Evolutionary conservation across 2,797 vertebrate genomes (phyloP).

Genomic region (Poeciliopsis paucimaculata): DNA sequence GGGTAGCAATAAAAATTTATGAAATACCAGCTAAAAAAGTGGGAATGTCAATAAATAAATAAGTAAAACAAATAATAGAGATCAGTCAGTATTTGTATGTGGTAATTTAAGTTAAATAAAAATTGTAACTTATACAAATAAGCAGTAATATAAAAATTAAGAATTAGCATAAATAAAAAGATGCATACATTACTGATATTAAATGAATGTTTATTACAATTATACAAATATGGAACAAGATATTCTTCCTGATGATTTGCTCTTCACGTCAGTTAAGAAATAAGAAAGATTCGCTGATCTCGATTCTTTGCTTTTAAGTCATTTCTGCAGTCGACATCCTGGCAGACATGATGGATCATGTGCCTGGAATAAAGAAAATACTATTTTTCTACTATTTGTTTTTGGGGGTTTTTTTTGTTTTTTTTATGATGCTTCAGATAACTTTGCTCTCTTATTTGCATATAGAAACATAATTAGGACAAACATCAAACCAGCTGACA

Average conservation of each 20-base stretch:
- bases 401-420: not conserved
- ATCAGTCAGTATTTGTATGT: not conserved
- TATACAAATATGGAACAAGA: not conserved
- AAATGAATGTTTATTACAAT: not conserved
- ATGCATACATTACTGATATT: not conserved
- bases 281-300: not conserved
- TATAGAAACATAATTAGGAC: not conserved
- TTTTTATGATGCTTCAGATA: not conserved
- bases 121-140: not conserved
- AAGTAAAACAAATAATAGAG: not conserved
- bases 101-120: not conserved
- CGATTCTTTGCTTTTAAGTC: not conserved
- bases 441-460: not conserved
- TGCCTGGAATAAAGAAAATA: not conserved
- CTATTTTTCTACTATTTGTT: not conserved
- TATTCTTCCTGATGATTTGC: not conserved
- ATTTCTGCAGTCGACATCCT: not conserved
- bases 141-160: not conserved
- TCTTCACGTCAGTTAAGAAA: not conserved
- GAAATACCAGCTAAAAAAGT: not conserved
- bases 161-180: not conserved
- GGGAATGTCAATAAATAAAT: not conserved
- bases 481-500: not conserved
- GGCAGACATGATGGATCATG: not conserved
- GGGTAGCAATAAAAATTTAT: not conserved